phyloP scores from a whole-genome alignment of 2,888 invertebrate species.

The Drosophila anomalata region DNA sequence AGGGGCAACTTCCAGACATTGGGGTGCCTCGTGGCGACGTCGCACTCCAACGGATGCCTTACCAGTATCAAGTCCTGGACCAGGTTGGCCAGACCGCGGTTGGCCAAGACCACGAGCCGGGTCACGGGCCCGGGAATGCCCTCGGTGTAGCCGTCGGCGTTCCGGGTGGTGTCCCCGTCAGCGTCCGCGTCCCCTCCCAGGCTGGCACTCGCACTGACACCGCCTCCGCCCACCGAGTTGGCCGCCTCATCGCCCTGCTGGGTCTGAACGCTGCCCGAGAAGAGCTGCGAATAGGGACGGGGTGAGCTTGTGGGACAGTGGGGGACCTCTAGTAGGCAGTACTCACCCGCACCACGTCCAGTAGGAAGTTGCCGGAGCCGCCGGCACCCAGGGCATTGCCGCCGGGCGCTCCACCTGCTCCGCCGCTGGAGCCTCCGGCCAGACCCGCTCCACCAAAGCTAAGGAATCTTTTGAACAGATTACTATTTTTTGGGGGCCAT shows the following conservation, averaged over 20 bases:
- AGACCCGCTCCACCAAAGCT: slow-evolving; percentile 84
- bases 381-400: slow-evolving; percentile 86
- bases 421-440: slow-evolving; percentile 73
- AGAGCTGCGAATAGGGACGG: slow-evolving; percentile 86
- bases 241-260: slow-evolving; percentile 86
- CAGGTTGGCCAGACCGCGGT: slow-evolving; percentile 93
- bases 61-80: slow-evolving; percentile 95
- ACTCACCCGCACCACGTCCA: slow-evolving; percentile 95
- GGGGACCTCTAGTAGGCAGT: background rate
- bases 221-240: slow-evolving; percentile 80
- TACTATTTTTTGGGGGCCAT: slow-evolving; percentile 62
- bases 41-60: slow-evolving; percentile 75
- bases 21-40: background rate
- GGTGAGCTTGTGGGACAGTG: background rate
- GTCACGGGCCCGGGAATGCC: slow-evolving; percentile 95
- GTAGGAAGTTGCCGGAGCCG: slow-evolving; percentile 94
- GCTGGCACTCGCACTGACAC: slow-evolving; percentile 62
- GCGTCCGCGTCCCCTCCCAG: slow-evolving; percentile 83
- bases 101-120: slow-evolving; percentile 93
- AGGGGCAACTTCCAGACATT: too few relatives aligned
- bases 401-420: slow-evolving; percentile 82
- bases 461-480: slow-evolving; percentile 82
- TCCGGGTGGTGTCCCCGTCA: slow-evolving; percentile 85
- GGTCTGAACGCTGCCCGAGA: slow-evolving; percentile 90
- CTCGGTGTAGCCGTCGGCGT: slow-evolving; percentile 88